Evolutionary conservation across 1,140 invertebrate genomes (phyloP).

Genomic region (Platyscapa corneri): DNA sequence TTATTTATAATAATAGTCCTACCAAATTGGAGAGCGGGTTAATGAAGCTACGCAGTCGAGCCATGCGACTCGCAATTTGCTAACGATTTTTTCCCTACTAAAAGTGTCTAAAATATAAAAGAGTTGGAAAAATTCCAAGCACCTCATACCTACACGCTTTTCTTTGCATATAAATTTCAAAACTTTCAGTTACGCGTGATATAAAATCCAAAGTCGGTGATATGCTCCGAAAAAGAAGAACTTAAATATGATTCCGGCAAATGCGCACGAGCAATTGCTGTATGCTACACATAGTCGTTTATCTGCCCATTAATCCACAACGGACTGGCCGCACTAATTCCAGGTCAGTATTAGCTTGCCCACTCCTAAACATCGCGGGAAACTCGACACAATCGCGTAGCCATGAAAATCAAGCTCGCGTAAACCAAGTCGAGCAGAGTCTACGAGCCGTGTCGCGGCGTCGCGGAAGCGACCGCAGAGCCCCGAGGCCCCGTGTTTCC

Average conservation of each 20-base stretch:
- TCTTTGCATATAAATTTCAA: not conserved
- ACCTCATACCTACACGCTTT: not conserved
- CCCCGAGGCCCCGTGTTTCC: not conserved
- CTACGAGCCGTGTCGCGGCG: not conserved
- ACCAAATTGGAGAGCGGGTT: not conserved
- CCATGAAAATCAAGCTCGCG: not conserved
- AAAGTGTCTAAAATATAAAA: too few relatives aligned
- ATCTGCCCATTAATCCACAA: not conserved
- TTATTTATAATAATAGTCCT: too few relatives aligned
- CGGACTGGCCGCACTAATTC: not conserved
- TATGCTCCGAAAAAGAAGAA: not conserved
- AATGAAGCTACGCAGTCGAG: not conserved
- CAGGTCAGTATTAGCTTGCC: not conserved
- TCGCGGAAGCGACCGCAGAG: not conserved
- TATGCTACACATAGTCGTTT: not conserved
- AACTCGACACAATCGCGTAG: not conserved
- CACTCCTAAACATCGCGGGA: too few relatives aligned
- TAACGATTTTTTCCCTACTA: not conserved
- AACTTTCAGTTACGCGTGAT: not conserved
- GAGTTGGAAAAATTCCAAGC: conserved; percentile 16
- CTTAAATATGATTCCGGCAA: not conserved
- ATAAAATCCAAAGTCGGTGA: not conserved
- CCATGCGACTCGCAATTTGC: not conserved
- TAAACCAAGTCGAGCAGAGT: not conserved
- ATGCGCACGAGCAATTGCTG: not conserved